phyloP scores from a whole-genome alignment of 2,797 vertebrate genomes.

The Eurystomus glaucurus region DNA sequence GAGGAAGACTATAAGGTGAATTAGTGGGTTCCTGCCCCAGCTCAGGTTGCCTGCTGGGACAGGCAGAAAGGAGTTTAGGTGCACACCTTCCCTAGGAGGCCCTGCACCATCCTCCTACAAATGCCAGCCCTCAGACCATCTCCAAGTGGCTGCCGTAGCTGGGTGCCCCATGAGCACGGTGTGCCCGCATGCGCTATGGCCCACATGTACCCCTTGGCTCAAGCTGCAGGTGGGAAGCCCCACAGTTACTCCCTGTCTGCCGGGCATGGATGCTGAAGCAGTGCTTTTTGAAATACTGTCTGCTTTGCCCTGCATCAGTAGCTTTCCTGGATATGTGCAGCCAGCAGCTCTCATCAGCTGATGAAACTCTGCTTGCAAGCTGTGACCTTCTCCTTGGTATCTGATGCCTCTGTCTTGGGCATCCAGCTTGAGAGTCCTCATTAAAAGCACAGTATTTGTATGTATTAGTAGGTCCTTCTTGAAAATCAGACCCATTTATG shows the following conservation, averaged over 20 bases:
- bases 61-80: neutral
- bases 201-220: accelerated
- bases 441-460: neutral
- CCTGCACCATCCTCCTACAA: neutral
- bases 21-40: neutral
- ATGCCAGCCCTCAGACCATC: neutral
- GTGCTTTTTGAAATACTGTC: neutral
- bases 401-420: neutral
- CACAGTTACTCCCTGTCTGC: neutral
- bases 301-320: neutral
- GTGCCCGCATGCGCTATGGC: neutral
- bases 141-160: accelerated
- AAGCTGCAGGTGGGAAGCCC: neutral
- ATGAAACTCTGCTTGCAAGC: neutral
- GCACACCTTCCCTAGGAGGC: neutral
- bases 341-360: neutral
- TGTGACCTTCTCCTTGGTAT: neutral
- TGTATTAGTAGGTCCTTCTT: neutral
- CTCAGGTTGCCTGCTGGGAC: neutral
- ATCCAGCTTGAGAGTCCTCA: neutral
- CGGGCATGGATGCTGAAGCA: neutral
- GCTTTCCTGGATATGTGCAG: neutral
- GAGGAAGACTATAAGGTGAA: accelerated
- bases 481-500: neutral
- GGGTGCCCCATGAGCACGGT: neutral